phyloP scores from a whole-genome alignment of 1,140 invertebrate species.

The Oreohelix idahoensis region DNA sequence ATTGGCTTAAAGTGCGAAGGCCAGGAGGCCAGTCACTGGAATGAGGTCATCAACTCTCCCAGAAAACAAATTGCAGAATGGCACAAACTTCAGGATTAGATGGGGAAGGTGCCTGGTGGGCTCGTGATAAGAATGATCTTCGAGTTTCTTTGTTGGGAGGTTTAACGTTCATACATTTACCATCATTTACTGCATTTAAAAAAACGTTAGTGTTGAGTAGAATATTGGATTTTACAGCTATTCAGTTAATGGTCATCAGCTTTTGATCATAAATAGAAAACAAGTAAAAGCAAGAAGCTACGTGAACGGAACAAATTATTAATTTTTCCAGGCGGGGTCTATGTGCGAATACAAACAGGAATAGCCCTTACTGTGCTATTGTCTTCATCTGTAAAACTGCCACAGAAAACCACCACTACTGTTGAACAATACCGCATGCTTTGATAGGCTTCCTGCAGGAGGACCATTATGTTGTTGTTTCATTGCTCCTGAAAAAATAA shows the following conservation, averaged over 20 bases:
- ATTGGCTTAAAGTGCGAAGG: slow-evolving; percentile 83
- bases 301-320: no score
- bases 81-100: slow-evolving; percentile 94
- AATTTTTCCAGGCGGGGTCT: no score
- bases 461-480: no score
- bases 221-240: not conserved
- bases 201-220: not conserved
- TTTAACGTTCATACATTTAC: not conserved
- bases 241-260: not conserved
- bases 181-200: not conserved
- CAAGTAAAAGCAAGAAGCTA: no score
- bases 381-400: no score
- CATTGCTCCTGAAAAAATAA: no score
- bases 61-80: slow-evolving; percentile 97
- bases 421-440: no score
- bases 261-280: no score
- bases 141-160: not conserved
- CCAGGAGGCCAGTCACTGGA: slow-evolving; percentile 93
- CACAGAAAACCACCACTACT: no score
- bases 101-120: not conserved
- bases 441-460: no score
- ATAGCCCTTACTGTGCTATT: no score
- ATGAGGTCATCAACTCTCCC: slow-evolving; percentile 95
- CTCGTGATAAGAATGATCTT: not conserved
- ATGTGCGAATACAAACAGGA: no score